Conservation (phyloP, 2,113 vertebrate genomes). For the Callorhinus ursinus region DNA sequence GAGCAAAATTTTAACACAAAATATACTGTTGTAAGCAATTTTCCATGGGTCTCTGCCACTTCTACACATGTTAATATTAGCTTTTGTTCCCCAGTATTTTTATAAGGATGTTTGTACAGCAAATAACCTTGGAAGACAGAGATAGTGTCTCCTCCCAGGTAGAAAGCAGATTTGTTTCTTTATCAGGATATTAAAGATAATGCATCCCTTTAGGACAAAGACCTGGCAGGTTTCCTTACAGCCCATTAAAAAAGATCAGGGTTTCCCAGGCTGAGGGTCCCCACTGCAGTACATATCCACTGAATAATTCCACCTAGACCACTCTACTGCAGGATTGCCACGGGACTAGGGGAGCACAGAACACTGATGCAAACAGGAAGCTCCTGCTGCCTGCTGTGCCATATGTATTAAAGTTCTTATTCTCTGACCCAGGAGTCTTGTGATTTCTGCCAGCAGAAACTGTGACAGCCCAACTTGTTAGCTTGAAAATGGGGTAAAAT, state of each 20-base stretch:
- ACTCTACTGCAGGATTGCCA: not conserved
- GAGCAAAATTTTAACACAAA: not conserved
- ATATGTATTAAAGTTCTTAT: not conserved
- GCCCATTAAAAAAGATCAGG: not conserved
- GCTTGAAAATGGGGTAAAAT: not conserved
- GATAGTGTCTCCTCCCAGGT: not conserved
- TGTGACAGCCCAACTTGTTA: not conserved
- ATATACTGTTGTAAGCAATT: not conserved
- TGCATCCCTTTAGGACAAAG: not conserved
- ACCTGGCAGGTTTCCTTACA: not conserved
- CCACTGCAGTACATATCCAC: not conserved
- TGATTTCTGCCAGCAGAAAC: not conserved
- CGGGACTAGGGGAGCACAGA: not conserved
- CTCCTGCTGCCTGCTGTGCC: not conserved
- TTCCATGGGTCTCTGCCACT: not conserved
- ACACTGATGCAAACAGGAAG: not conserved
- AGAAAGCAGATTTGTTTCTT: not conserved
- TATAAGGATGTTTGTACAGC: not conserved
- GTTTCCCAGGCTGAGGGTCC: not conserved
- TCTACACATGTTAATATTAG: not conserved
- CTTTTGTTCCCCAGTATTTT: not conserved
- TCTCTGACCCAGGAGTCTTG: not conserved
- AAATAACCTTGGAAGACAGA: not conserved
- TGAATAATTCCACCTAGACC: not conserved
- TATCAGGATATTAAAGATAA: constrained; percentile 11